These are phyloP conservation scores for Seriola quinqueradiata DNA, from an alignment of 2,113 vertebrate genomes.

Conservation along the genomic window DNA sequence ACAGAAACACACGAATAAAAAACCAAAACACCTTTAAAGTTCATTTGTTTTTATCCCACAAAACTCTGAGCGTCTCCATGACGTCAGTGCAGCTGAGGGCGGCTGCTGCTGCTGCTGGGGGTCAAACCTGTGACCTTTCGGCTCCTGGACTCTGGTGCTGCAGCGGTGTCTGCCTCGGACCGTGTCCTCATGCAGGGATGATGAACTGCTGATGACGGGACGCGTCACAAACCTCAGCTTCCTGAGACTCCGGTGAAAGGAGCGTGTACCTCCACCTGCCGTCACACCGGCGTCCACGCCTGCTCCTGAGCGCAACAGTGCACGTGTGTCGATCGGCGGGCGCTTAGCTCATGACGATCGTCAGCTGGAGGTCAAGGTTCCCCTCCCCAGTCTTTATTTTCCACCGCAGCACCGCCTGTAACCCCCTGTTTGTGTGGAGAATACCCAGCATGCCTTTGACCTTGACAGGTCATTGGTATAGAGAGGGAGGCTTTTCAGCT, in stretches of 20 bases:
- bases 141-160: not conserved
- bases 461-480: conserved; percentile 83
- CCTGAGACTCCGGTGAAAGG: not conserved
- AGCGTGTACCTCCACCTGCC: not conserved
- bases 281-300: not conserved
- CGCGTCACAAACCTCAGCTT: not conserved
- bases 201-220: not conserved
- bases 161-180: not conserved
- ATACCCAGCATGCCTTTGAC: conserved; percentile 81
- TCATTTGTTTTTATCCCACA: not conserved
- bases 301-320: not conserved
- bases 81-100: not conserved
- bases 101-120: not conserved
- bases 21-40: not conserved
- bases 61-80: too few relatives aligned
- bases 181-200: too few relatives aligned
- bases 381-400: conserved; percentile 40
- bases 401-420: conserved; percentile 50
- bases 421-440: conserved; percentile 65
- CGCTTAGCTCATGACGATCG: not conserved
- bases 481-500: conserved; percentile 55
- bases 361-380: conserved; percentile 21
- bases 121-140: conserved; percentile 46
- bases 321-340: not conserved
- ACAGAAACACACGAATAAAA: too few relatives aligned